Percentiles rank a stretch among this genome's conserved stretches.
Conservation (phyloP, 2,888 invertebrate genomes). For the Chrysolina haemoptera region DNA sequence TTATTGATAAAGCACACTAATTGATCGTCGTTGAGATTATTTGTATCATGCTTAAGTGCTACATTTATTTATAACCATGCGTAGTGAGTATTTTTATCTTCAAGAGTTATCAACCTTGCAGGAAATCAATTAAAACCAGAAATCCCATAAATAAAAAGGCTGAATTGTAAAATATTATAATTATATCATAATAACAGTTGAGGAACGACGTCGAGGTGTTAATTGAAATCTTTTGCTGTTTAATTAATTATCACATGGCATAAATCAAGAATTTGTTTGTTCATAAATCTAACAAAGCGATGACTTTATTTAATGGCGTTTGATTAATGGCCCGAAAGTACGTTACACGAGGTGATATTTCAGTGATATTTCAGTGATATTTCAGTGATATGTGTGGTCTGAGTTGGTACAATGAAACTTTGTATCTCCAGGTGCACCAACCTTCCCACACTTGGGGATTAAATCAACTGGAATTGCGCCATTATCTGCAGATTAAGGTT, state of each 20-base stretch:
- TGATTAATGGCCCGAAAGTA: slow-evolving; percentile 38
- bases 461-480: slow-evolving; percentile 36
- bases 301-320: slow-evolving; percentile 37
- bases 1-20: too few species aligned
- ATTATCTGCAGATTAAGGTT: slow-evolving; percentile 36
- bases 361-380: slow-evolving; percentile 28
- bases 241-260: slow-evolving; percentile 36
- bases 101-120: slow-evolving; percentile 22
- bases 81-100: slow-evolving; percentile 2
- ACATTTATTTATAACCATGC: background rate
- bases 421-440: slow-evolving; percentile 35
- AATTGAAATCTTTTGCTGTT: slow-evolving; percentile 33
- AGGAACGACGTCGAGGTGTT: slow-evolving; percentile 30
- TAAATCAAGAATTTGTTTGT: slow-evolving; percentile 40
- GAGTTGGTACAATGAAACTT: slow-evolving; percentile 30
- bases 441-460: slow-evolving; percentile 39
- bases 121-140: slow-evolving; percentile 24
- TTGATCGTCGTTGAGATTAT: background rate
- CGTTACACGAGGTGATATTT: slow-evolving; percentile 25
- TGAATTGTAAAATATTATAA: slow-evolving; percentile 32
- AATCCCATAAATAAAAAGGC: slow-evolving; percentile 26
- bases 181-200: slow-evolving; percentile 33
- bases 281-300: slow-evolving; percentile 37
- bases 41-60: background rate
- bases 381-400: slow-evolving; percentile 36